phyloP scores from a whole-genome alignment of 2,888 invertebrate genomes.

The Nasonovia ribisnigri region DNA sequence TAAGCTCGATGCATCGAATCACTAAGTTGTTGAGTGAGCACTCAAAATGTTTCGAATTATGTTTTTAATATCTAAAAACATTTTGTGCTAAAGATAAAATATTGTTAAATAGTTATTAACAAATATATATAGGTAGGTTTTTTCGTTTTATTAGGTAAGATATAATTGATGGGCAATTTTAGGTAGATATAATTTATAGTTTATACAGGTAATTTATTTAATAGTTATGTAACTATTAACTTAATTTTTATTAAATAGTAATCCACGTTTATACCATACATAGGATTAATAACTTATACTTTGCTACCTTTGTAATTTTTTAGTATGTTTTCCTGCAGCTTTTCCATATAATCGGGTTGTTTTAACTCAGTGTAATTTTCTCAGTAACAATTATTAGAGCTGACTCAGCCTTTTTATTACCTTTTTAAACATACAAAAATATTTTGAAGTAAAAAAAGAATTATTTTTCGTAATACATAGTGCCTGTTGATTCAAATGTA shows the following conservation, averaged over 20 bases:
- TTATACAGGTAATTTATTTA: not conserved
- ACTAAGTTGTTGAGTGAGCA: not conserved
- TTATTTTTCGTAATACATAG: not conserved
- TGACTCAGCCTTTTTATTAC: not conserved
- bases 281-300: not conserved
- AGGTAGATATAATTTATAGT: not conserved
- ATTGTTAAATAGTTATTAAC: not conserved
- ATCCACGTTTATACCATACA: not conserved
- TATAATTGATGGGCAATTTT: not conserved
- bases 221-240: not conserved
- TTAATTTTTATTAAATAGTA: not conserved
- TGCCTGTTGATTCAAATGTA: not conserved
- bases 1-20: not conserved
- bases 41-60: not conserved
- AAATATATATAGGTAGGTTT: no score
- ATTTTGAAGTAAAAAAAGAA: not conserved
- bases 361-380: not conserved
- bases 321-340: not conserved
- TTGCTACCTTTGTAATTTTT: not conserved
- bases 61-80: not conserved
- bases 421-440: not conserved
- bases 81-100: not conserved
- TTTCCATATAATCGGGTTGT: not conserved
- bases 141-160: not conserved
- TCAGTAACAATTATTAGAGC: not conserved